Evolutionary conservation across 2,113 vertebrate species (phyloP).

Genomic region (Acinonyx jubatus): DNA sequence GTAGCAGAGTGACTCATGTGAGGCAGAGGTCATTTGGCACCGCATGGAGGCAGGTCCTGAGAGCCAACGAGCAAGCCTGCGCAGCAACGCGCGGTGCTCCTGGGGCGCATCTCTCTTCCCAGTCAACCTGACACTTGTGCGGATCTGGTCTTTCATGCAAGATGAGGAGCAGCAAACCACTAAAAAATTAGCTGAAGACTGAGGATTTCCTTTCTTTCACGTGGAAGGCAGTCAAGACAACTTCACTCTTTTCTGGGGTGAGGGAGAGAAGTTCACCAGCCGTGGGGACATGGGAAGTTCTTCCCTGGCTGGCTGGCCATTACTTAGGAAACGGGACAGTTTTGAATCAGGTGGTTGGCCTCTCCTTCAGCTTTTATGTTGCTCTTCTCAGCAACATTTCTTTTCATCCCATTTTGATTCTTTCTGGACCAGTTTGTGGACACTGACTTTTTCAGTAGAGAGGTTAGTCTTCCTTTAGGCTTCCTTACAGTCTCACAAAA

Average conservation of each 20-base stretch:
- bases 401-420: not conserved
- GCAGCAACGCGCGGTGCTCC: not conserved
- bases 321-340: not conserved
- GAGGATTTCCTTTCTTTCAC: not conserved
- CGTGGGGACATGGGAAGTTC: not conserved
- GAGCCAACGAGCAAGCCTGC: not conserved
- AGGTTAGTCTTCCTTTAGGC: not conserved
- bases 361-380: not conserved
- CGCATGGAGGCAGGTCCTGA: not conserved
- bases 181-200: not conserved
- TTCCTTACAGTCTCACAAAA: not conserved
- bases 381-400: not conserved
- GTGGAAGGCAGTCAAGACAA: not conserved
- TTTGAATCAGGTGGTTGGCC: not conserved
- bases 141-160: not conserved
- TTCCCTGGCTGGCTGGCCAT: not conserved
- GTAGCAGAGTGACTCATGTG: constrained; percentile 61
- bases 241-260: not conserved
- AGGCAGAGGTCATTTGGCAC: constrained; percentile 53
- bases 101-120: not conserved
- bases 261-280: not conserved
- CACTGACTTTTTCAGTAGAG: not conserved
- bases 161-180: not conserved
- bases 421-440: not conserved
- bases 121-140: not conserved